Evolutionary conservation across 2,797 vertebrate species (phyloP), one percentile per base, ranked within the genome.

Genomic region (Yasuhikotakia modesta): DNA sequence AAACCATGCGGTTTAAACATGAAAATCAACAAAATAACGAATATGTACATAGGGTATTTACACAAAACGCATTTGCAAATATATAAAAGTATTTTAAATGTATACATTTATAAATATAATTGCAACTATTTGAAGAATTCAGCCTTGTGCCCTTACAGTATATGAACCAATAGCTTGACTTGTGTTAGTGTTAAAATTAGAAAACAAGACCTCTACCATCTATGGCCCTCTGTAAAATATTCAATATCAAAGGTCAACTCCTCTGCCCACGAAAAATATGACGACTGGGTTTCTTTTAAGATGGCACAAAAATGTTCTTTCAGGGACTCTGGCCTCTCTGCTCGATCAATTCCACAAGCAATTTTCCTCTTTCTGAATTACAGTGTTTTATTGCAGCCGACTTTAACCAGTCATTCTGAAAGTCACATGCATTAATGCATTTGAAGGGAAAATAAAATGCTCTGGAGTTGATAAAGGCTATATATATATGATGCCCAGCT

Each of bases 161-260:
- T 45, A 50, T 66, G 50, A 57, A 76, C 17, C 73, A 57, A 67
- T 27, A 57, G 53, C 73, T 66, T 57, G 63, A 75, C 61, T 66
- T 65, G 32, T 52, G 22, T 19, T 65, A 12, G 32, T 27, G 73
- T 45, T 67, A 57, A 45, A 67, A 39, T 65, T n/a, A 24, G 46
- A 74, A 73, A 64, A 73, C 71, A 63, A n/a, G 48, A 65, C 61
- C 32, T 43, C 63, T 30, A 76, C 22, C 22, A 46, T 46, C 46
- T 55, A 8, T 57, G 32, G 48, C 63, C 50, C 63, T 45, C 21
- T 1, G 3, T 21, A 76, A 66, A 57, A 76, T 45, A 57, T 57
- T 39, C 73, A 75, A 66, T 46, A 46, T 43, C 22, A 76, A 66
- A 76, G 22, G 57, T 66, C 43, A 50, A 75, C 63, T 60, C 39